These are phyloP conservation scores for Sceliomorpha sp. DNA, from an alignment of 2,888 invertebrate species.

Conservation along the genomic window DNA sequence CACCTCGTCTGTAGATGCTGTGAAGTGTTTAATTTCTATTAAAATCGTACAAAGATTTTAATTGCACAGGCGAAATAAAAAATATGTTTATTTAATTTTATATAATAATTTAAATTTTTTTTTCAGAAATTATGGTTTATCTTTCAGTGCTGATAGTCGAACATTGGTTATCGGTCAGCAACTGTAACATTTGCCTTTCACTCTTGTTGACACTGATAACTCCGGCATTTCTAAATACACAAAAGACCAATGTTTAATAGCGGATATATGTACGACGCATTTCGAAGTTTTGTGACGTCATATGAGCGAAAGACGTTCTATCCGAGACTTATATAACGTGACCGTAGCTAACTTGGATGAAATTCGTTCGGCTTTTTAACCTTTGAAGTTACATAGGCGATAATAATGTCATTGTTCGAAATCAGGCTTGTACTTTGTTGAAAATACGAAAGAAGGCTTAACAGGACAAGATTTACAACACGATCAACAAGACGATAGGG, in stretches of 20 bases:
- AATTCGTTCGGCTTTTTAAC: slow-evolving; percentile 28
- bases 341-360: slow-evolving; percentile 14
- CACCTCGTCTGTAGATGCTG: too few relatives aligned
- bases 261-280: slow-evolving; percentile 41
- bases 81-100: too few relatives aligned
- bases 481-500: too few relatives aligned
- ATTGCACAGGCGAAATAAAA: too few relatives aligned
- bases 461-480: too few relatives aligned
- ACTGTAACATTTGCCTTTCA: slow-evolving; percentile 33
- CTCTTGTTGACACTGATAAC: slow-evolving; percentile 47
- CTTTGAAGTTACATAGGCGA: slow-evolving; percentile 29
- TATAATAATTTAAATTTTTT: too few relatives aligned
- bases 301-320: slow-evolving; percentile 33
- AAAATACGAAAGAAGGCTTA: too few relatives aligned
- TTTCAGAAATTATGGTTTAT: too few relatives aligned
- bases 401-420: slow-evolving; percentile 28
- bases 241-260: slow-evolving; percentile 44
- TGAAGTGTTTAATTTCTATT: too few relatives aligned
- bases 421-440: slow-evolving; percentile 10
- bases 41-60: too few relatives aligned
- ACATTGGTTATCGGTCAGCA: slow-evolving; percentile 32
- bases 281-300: slow-evolving; percentile 39
- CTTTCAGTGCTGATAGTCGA: too few relatives aligned
- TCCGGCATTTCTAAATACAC: slow-evolving; percentile 29
- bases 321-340: slow-evolving; percentile 22